Conservation (phyloP, 2,113 vertebrate genomes). For the Melospiza georgiana region DNA sequence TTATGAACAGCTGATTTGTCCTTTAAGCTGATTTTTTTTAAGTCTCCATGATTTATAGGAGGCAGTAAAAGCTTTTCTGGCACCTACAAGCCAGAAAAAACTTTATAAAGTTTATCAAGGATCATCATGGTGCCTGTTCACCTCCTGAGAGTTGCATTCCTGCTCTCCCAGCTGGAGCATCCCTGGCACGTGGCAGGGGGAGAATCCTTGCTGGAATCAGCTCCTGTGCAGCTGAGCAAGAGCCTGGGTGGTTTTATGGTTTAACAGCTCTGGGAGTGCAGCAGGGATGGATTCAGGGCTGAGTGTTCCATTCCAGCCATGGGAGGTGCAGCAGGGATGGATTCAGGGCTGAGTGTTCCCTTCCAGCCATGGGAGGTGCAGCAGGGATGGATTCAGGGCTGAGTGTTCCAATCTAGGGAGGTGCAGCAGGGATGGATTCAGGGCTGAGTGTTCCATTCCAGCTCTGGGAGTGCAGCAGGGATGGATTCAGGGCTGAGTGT, state of each 20-base stretch:
- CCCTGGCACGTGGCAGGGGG: neutral
- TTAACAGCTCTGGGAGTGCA: neutral
- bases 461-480: too few species aligned
- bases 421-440: too few species aligned
- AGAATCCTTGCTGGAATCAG: neutral
- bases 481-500: too few species aligned
- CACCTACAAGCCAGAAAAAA: neutral
- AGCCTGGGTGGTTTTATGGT: fast-evolving
- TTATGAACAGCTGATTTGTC: neutral
- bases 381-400: too few species aligned
- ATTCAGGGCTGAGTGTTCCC: too few species aligned
- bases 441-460: too few species aligned
- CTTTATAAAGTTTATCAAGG: neutral
- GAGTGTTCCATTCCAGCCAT: neutral
- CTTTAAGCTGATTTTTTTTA: neutral
- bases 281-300: too few species aligned
- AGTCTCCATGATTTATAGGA: neutral
- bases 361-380: too few species aligned
- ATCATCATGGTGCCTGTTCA: fast-evolving
- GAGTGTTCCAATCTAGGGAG: too few species aligned
- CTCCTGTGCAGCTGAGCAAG: fast-evolving
- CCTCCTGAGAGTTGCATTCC: neutral
- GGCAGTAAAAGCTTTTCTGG: neutral
- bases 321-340: too few species aligned
- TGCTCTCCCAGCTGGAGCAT: neutral